Evolutionary conservation across 2,797 vertebrate genomes (phyloP).

Genomic region (Nyctalus aviator): DNA sequence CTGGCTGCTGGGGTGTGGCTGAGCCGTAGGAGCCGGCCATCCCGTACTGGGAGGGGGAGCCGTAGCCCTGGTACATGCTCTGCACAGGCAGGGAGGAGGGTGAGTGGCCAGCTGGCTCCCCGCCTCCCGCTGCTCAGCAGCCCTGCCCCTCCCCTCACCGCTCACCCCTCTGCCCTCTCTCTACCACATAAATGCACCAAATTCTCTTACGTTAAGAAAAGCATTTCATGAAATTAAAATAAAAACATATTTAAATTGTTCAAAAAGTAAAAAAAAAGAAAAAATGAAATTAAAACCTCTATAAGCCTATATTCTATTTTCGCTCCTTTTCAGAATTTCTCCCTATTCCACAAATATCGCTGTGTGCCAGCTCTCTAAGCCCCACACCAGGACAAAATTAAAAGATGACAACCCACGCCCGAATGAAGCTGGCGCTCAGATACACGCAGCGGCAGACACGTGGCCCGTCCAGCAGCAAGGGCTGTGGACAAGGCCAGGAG

Average conservation of each 20-base stretch:
- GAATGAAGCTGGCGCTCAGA: accelerated
- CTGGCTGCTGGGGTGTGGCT: constrained; percentile 87
- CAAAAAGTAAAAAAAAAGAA: too few relatives aligned
- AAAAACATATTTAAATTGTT: too few relatives aligned
- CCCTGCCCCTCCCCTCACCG: accelerated
- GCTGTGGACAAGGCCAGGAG: neutral
- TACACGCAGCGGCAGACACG: accelerated
- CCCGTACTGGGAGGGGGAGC: constrained; percentile 90
- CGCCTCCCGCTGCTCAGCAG: neutral
- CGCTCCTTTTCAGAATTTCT: neutral
- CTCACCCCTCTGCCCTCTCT: neutral
- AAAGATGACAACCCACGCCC: neutral
- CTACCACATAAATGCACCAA: accelerated
- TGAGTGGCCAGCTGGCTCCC: neutral
- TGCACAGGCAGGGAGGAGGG: constrained; percentile 34
- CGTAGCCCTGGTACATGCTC: constrained; percentile 85
- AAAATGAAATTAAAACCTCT: neutral
- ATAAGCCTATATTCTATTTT: accelerated
- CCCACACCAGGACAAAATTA: too few relatives aligned
- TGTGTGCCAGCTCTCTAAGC: neutral
- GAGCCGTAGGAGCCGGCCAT: constrained; percentile 88
- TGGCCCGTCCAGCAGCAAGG: accelerated
- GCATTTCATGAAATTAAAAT: neutral
- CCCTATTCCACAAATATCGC: accelerated
- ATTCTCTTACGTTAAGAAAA: neutral